These are phyloP conservation scores for Zaprionus ghesquierei DNA, from an alignment of 1,140 invertebrate genomes.

Conservation along the genomic window DNA sequence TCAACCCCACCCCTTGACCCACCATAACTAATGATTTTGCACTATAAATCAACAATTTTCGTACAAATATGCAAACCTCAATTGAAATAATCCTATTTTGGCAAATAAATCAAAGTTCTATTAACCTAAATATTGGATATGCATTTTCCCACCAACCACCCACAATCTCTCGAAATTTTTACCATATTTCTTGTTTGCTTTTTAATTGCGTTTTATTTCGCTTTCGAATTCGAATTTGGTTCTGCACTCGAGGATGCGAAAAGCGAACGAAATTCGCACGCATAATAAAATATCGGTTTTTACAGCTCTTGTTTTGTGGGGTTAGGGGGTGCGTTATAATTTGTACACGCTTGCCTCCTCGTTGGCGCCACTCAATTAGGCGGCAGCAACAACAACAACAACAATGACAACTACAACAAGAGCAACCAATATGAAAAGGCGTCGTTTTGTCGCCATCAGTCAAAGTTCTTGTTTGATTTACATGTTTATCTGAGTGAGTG, in stretches of 20 bases:
- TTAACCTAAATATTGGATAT: background rate
- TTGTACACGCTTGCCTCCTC: constrained; percentile 22
- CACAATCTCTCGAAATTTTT: constrained; percentile 1
- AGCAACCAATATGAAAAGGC: constrained; percentile 44
- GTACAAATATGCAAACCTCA: too few species aligned
- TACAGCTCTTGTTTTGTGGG: constrained; percentile 11
- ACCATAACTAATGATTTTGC: too few species aligned
- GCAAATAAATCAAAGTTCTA: background rate
- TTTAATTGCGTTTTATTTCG: constrained; percentile 33
- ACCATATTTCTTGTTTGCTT: constrained; percentile 42
- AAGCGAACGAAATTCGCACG: constrained; percentile 49
- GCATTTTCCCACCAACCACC: background rate
- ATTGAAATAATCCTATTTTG: too few species aligned
- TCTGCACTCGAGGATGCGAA: constrained; percentile 41
- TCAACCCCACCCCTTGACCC: too few species aligned
- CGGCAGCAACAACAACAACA: constrained; percentile 20
- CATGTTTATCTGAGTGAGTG: constrained; percentile 63
- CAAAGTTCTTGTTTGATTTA: constrained; percentile 79
- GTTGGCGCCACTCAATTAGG: constrained; percentile 73
- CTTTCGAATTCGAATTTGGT: constrained; percentile 29
- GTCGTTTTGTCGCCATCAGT: constrained; percentile 72
- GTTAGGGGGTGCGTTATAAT: constrained; percentile 43
- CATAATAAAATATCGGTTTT: constrained; percentile 60
- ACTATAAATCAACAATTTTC: too few species aligned
- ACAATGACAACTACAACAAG: constrained; percentile 21